phyloP scores from a whole-genome alignment of 1,140 invertebrate species.

The Panonychus citri region DNA sequence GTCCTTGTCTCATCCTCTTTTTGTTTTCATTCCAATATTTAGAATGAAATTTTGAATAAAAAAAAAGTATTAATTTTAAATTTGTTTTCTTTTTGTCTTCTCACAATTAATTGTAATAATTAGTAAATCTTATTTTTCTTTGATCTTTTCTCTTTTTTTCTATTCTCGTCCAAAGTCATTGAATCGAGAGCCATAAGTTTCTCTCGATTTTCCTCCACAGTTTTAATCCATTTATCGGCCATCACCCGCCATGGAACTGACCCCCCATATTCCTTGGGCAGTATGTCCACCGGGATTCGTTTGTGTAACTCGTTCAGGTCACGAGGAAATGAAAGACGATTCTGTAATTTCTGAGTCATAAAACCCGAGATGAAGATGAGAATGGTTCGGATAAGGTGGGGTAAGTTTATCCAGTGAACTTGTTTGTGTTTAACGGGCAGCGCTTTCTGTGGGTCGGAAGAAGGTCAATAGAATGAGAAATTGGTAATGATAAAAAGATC shows the following conservation, averaged over 20 bases:
- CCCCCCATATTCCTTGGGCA: conserved; percentile 1
- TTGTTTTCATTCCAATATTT: too few relatives aligned
- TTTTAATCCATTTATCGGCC: conserved; percentile 2
- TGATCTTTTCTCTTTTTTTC: neutral
- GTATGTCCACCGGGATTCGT: neutral
- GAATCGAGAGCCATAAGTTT: neutral
- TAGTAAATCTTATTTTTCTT: too few relatives aligned
- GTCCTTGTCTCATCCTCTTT: too few relatives aligned
- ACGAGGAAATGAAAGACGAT: neutral
- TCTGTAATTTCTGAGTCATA: neutral
- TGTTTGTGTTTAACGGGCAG: conserved; percentile 65
- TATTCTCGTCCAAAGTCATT: neutral
- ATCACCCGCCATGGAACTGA: neutral
- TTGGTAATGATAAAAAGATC: neutral
- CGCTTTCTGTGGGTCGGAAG: conserved; percentile 34
- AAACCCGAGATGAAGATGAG: neutral
- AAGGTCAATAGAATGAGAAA: neutral
- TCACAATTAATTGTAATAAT: too few relatives aligned
- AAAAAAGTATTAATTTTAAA: too few relatives aligned
- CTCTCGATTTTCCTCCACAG: neutral
- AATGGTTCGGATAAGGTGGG: conserved; percentile 16
- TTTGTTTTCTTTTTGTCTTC: too few relatives aligned
- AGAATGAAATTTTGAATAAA: too few relatives aligned
- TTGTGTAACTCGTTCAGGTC: neutral
- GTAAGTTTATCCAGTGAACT: conserved; percentile 59